Base-by-base conservation (phyloP, 2,888 invertebrate species). In the Volucella inanis region DNA sequence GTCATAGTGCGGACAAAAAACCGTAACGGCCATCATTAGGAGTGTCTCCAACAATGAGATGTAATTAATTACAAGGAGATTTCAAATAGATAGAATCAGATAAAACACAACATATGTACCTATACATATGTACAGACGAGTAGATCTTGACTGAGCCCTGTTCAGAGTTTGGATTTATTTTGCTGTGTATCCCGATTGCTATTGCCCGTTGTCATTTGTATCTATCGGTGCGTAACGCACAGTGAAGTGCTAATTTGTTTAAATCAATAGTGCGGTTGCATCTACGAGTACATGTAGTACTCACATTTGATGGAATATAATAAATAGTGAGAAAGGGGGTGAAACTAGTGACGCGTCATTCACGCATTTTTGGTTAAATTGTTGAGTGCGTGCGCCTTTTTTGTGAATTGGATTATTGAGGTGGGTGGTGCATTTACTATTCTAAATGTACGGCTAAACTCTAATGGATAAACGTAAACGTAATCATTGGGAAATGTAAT, bases 171-270 rank as follows among this genome's bases (percentile, higher is more conserved):
- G 6, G 31, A 31, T 6, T 18, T 12, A 18, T 31, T 76, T 75
- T 57, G 52, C 18, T 38, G 45, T 47, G 54, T 54, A 31, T 59
- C 49, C 41, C 11, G 14, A 1, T 31, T 31, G 6, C 43, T 45
- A 31, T 15, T n/a, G 31, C 31, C 31, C 12, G 10, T 62, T 22
- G 38, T 68, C 14, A 15, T 15, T 45, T 9, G 11, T 14, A 11
- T 50, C 64, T 31, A 43, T 82, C 64, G 11, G 47, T 64, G 67
- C 14, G 41, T 18, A 50, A 62, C 38, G 52, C 43, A 41, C 65
- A 52, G 71, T 77, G 67, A 71, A 65, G 71, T 82, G 82, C n/a
- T 82, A 77, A 82, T 71, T 70, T 76, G 71, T 50, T 43, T 52
- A 38, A 74, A 80, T 80, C 47, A 62, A 65, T 81, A 70, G 31